A percentile compares a stretch with the other conserved stretches of the same genome.
Evolutionary conservation across 2,888 invertebrate species (phyloP).

Genomic region (Lydus trimaculatus): DNA sequence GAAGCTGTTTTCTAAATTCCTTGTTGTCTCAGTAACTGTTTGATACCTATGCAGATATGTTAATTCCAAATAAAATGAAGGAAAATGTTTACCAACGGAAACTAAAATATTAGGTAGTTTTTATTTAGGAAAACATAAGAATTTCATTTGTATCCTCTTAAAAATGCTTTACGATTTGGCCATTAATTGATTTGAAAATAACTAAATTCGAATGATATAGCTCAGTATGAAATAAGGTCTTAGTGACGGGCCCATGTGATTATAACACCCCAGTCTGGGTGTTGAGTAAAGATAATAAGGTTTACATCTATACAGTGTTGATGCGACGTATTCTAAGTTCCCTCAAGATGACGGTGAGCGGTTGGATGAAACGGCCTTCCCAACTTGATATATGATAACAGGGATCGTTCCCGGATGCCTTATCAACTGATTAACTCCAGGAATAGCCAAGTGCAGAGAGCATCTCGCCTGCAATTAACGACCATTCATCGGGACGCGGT

Average conservation of each 20-base stretch:
- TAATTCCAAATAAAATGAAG: too few relatives aligned
- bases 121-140: background rate
- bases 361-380: conserved; percentile 24
- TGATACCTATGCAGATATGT: too few relatives aligned
- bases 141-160: background rate
- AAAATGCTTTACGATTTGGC: background rate
- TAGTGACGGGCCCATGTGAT: conserved; percentile 10
- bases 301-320: conserved; percentile 32
- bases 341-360: conserved; percentile 25
- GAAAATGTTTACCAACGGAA: too few relatives aligned
- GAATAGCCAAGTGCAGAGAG: conserved; percentile 48
- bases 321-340: conserved; percentile 31
- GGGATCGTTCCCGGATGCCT: conserved; percentile 45
- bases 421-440: conserved; percentile 54
- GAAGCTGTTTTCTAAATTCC: too few relatives aligned
- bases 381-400: conserved; percentile 44
- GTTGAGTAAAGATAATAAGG: conserved; percentile 31
- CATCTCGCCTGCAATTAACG: conserved; percentile 55
- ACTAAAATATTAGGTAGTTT: too few relatives aligned
- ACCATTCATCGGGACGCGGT: conserved; percentile 51
- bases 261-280: conserved; percentile 15
- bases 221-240: background rate
- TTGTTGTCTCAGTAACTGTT: too few relatives aligned
- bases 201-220: background rate
- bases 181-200: background rate